A percentile compares a stretch with the other conserved stretches of the same genome.
phyloP scores from a whole-genome alignment of 37 sponge, comb jelly and placozoan genomes.

The Eunapius fragilis region DNA sequence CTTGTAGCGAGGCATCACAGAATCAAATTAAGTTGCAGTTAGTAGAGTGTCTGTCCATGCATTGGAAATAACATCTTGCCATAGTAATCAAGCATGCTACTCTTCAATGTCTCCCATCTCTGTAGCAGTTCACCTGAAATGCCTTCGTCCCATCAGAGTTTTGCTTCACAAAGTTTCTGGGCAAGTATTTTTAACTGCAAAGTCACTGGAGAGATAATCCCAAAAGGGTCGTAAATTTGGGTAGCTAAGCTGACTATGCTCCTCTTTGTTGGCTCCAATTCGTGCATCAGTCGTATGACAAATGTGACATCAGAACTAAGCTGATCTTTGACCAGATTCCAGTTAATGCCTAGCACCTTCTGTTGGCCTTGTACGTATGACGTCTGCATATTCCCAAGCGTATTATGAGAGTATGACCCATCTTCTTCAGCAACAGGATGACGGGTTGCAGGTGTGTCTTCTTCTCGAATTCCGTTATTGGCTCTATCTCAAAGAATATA shows the following conservation, averaged over 20 bases:
- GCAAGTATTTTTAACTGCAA: slow-evolving; percentile 22
- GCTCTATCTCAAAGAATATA: slow-evolving; percentile 8
- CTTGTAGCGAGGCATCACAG: slow-evolving; percentile 35
- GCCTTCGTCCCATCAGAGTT: slow-evolving; percentile 17
- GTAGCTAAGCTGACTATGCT: slow-evolving; percentile 22
- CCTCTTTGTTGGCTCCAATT: slow-evolving; percentile 30
- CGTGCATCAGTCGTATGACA: neutral
- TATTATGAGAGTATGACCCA: too few species aligned
- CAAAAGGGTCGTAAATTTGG: slow-evolving; percentile 41
- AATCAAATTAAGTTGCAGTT: slow-evolving; percentile 9
- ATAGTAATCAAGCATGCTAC: neutral
- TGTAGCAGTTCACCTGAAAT: slow-evolving; percentile 1
- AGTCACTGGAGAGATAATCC: slow-evolving; percentile 23
- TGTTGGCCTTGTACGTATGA: too few species aligned
- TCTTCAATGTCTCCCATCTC: neutral
- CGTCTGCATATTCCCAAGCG: too few species aligned
- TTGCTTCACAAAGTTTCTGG: slow-evolving; percentile 19
- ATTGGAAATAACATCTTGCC: neutral
- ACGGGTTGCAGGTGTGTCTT: neutral
- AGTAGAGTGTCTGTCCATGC: neutral
- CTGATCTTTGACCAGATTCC: slow-evolving; percentile 1
- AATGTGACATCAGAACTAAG: slow-evolving; percentile 17
- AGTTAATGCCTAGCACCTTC: slow-evolving; percentile 18
- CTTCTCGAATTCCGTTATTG: neutral
- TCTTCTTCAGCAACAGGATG: neutral